Conservation (phyloP, 2,797 vertebrate species). For the Spinus pinus region DNA sequence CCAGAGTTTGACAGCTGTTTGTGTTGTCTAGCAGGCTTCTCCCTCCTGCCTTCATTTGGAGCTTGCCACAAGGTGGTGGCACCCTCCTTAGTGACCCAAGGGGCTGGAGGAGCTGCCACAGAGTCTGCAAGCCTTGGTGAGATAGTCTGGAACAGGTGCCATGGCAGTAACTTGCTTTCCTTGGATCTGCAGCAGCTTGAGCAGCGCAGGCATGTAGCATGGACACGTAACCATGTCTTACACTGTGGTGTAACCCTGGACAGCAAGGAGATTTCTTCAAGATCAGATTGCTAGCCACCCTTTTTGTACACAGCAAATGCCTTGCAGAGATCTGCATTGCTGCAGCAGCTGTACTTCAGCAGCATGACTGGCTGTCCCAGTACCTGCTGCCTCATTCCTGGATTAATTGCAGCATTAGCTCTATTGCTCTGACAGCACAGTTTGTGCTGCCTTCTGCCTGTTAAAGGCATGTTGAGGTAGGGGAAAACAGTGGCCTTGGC, state of each 20-base stretch:
- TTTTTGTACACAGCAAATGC: neutral
- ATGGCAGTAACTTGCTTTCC: neutral
- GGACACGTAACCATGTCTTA: neutral
- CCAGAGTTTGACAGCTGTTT: neutral
- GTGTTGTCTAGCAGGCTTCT: neutral
- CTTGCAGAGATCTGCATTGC: neutral
- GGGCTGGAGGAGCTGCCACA: neutral
- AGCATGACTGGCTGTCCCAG: neutral
- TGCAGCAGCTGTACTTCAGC: neutral
- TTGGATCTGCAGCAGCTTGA: neutral
- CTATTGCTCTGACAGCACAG: neutral
- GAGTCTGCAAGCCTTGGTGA: neutral
- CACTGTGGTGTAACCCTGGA: fast-evolving
- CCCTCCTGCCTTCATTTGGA: neutral
- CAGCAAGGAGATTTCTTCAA: neutral
- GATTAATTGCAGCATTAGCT: neutral
- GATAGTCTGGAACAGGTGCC: neutral
- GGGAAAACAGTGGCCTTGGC: neutral
- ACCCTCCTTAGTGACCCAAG: fast-evolving
- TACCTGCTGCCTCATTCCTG: neutral
- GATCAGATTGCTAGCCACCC: neutral
- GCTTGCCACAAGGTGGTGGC: neutral
- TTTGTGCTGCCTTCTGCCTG: neutral
- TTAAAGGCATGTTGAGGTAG: neutral
- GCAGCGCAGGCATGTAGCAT: fast-evolving